Base-by-base conservation (phyloP, 2,888 invertebrate species). In the Pristionchus arcanus region DNA sequence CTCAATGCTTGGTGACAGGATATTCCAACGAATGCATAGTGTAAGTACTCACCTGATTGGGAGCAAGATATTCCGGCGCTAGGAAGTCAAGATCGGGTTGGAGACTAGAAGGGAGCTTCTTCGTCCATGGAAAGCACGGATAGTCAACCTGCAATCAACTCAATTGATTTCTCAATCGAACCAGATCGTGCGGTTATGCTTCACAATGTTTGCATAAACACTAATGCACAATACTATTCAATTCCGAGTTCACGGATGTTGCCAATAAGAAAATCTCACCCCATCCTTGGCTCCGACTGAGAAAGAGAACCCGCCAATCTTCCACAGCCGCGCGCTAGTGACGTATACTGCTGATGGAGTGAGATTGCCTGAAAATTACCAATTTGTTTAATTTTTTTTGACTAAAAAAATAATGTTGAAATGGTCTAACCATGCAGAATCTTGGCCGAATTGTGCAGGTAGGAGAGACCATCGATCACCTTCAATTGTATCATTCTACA, bases 301-400 rank as follows among this genome's bases (percentile, higher is more conserved):
- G 92, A 98, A 98, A 95, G 98, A 98, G 92, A 99, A 96, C 49
- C 98, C 98, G 86, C 97, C 97, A 90, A 99, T 96, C 96, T 99
- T 99, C 99, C 99, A 99, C 74, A 98, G 97, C 92, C 98, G 98
- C 90, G 97, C 97, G 95, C 97, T 97, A 88, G 98, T 98, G 92
- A 99, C 97, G 93, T 98, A 96, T 94, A 99, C 97, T 93, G 97
- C 97, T 93, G 97, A 97, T 3, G 98, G 98, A 95, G 97, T 98
- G 81, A 99, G 97, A 96, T 99, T 99, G 94, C 77, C 77, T 77
- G 77, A 42, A 77, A 77, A 13, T 42, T n/a, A 5, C 2, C 0
- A 11, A 68, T 68, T 25, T 28, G 28, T 68, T 66, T 66, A 21
- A 25, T 68, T 68, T 68, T 25, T 31, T 68, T 63, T 63, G 63